Evolutionary conservation across 2,113 vertebrate species (phyloP).

Genomic region (Ondatra zibethicus): DNA sequence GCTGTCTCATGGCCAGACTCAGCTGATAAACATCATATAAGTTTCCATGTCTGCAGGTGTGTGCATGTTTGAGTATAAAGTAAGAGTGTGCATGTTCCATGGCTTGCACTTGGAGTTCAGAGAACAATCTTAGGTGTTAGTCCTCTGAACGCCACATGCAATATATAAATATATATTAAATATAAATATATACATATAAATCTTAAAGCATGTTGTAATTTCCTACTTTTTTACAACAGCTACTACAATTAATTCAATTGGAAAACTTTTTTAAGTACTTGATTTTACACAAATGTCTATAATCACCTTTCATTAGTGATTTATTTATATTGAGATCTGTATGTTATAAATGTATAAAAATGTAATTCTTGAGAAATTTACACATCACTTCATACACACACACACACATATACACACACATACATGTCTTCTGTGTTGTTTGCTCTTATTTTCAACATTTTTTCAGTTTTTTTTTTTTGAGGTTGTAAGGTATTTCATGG

Average conservation of each 20-base stretch:
- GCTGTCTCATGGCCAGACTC: neutral
- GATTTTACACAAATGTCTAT: neutral
- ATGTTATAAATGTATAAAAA: no score
- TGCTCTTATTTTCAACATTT: neutral
- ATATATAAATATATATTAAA: neutral
- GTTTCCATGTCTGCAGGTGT: neutral
- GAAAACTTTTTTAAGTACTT: neutral
- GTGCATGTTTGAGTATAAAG: neutral
- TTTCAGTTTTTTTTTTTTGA: no score
- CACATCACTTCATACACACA: neutral
- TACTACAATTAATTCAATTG: neutral
- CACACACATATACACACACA: accelerated
- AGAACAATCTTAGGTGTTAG: neutral
- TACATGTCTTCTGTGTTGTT: neutral
- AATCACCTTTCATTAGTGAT: neutral
- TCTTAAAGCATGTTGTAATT: neutral
- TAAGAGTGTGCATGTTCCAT: neutral
- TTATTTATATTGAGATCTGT: neutral
- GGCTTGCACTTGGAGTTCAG: neutral
- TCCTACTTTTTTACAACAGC: neutral
- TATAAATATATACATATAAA: neutral
- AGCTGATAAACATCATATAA: neutral
- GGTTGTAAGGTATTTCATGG: neutral
- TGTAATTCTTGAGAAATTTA: neutral
- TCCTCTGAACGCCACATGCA: neutral